Evolutionary conservation across 2,888 invertebrate species (phyloP).

Genomic region (Syrphus vitripennis): DNA sequence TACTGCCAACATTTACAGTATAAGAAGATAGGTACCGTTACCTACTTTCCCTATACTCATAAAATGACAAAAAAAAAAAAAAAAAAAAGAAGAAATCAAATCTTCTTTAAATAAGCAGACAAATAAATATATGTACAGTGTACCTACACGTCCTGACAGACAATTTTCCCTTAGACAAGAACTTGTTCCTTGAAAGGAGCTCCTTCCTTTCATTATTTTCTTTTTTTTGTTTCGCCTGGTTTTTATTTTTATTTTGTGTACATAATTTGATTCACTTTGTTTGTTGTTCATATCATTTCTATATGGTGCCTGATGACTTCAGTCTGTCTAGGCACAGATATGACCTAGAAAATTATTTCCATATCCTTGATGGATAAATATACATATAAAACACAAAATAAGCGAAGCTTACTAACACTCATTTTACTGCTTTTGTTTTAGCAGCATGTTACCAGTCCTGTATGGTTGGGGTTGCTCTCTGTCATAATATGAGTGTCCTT

Average conservation of each 20-base stretch:
- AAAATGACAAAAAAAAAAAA: background rate
- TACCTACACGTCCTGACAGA: constrained; percentile 26
- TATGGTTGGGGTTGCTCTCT: background rate
- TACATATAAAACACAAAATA: constrained; percentile 48
- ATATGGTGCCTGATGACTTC: background rate
- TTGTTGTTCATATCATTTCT: background rate
- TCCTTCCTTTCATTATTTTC: background rate
- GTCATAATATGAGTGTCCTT: background rate
- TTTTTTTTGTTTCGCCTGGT: background rate
- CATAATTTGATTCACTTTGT: background rate
- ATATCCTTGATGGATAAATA: constrained; percentile 63
- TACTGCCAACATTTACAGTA: background rate
- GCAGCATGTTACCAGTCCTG: background rate
- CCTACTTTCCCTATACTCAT: background rate
- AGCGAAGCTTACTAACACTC: constrained; percentile 46
- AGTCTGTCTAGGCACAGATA: constrained; percentile 40
- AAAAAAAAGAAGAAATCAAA: background rate
- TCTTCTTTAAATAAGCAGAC: constrained; percentile 21
- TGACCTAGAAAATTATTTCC: constrained; percentile 58
- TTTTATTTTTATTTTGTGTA: background rate
- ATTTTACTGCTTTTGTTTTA: constrained; percentile 4
- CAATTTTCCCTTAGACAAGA: constrained; percentile 55
- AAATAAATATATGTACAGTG: constrained; percentile 22
- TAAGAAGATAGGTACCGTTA: background rate
- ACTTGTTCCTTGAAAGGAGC: constrained; percentile 43